phyloP scores from a whole-genome alignment of 2,888 invertebrate species.

The Allolobophora icterica region DNA sequence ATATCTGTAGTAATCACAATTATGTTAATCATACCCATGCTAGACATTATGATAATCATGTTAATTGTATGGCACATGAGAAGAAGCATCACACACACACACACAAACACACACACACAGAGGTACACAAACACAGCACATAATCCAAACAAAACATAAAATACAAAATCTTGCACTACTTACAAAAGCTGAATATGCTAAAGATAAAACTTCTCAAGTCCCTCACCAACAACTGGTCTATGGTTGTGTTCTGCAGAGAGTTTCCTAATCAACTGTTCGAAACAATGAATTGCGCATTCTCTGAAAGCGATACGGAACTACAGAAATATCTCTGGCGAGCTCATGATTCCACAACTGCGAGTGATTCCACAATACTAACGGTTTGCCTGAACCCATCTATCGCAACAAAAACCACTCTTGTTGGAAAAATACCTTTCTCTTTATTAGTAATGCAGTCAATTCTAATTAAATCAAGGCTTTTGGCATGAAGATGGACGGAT shows the following conservation, averaged over 20 bases:
- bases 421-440: not conserved
- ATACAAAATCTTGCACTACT: not conserved
- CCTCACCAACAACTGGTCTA: not conserved
- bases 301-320: not conserved
- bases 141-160: not conserved
- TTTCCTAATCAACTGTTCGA: not conserved
- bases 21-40: not conserved
- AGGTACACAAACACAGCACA: not conserved
- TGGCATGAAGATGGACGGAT: not conserved
- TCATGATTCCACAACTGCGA: not conserved
- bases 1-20: slow-evolving; percentile 17
- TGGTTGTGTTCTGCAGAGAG: not conserved
- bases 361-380: not conserved
- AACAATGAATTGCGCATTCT: not conserved
- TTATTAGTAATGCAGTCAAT: not conserved
- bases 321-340: not conserved
- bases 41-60: not conserved
- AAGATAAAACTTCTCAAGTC: not conserved
- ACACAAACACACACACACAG: no score
- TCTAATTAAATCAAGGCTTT: not conserved
- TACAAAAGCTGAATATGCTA: slow-evolving; percentile 11
- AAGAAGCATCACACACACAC: slow-evolving; percentile 7
- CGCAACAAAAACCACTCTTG: not conserved
- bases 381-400: not conserved
- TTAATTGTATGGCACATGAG: slow-evolving; percentile 17